Evolutionary conservation across 2,888 invertebrate species (phyloP), one percentile per base, ranked within the genome.

Genomic region (Heliconius aoede): DNA sequence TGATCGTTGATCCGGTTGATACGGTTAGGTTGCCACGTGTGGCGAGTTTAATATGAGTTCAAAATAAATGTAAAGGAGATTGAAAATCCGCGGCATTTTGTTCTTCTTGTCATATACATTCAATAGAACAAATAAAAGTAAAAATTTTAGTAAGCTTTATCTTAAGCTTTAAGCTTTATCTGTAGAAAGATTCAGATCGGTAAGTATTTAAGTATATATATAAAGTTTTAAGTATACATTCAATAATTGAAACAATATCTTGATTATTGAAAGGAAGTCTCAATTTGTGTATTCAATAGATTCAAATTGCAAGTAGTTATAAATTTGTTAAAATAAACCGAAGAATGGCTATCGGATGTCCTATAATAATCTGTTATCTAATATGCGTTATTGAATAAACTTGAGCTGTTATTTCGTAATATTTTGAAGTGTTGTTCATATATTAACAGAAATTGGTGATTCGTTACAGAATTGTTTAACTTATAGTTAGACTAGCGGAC

Each of bases 371-470:
- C 8, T 36, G 1, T 46, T 46, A 46, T 46, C 46, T 46, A 21
- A n/a, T 32, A 32, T 3, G n/a, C 18, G 89, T 87, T 89, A 87
- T 55, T 69, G 32, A 24, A 55, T 88, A 88, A 88, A 89, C 85
- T 84, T 82, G 82, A 74, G 86, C 85, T 88, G 87, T 90, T 90
- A 90, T 88, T 90, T 84, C 83, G 40, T 7, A 60, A 7, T 60
- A 26, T 26, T 18, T 60, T 60, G 0, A 60, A 60, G 15, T 24
- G 58, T 26, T 40, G 36, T 40, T 40, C 36, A 13, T 40, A 13
- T 40, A 40, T 11, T 40, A 40, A 13, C 36, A 40, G 4, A 40
- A 40, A 40, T 40, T 13, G 4, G 36, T 40, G 13, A 40, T 40
- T 13, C 4, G 36, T 40, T n/a, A n/a, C n/a, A n/a, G n/a, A n/a